Percentiles rank a stretch among this genome's conserved stretches.
phyloP scores from a whole-genome alignment of 2,113 vertebrate genomes.

The Sarotherodon lohbergeri region DNA sequence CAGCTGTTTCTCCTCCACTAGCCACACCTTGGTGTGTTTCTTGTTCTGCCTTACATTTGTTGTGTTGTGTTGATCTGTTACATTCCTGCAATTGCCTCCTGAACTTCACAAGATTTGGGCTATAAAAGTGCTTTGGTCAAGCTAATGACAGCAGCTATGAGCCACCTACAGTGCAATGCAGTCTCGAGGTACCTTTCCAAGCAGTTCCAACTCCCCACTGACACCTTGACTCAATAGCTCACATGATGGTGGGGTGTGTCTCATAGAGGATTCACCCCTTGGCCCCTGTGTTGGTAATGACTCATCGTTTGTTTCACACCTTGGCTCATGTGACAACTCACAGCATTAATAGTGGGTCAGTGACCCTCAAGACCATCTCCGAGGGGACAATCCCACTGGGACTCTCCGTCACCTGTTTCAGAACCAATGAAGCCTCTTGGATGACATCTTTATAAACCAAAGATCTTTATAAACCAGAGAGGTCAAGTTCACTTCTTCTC shows the following conservation, averaged over 20 bases:
- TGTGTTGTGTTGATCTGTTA: not conserved
- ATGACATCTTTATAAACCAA: not conserved
- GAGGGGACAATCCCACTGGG: not conserved
- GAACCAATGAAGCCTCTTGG: not conserved
- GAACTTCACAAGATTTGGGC: not conserved
- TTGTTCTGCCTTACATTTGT: accelerated
- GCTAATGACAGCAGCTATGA: not conserved
- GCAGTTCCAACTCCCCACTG: not conserved
- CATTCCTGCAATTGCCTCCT: accelerated
- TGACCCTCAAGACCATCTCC: not conserved
- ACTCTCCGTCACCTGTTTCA: not conserved
- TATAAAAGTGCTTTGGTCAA: not conserved
- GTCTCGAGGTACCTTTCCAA: not conserved
- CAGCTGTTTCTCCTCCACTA: not conserved
- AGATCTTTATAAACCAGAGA: not conserved
- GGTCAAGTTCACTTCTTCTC: not conserved
- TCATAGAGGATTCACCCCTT: not conserved
- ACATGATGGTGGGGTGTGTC: not conserved
- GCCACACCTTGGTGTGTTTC: not conserved
- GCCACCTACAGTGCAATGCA: not conserved
- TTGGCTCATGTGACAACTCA: not conserved
- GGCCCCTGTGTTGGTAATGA: not conserved
- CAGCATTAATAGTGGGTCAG: not conserved
- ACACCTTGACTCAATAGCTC: not conserved
- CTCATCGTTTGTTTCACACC: not conserved